Base-by-base conservation (phyloP, 2,888 invertebrate species). In the Drosophila paucipuncta region DNA sequence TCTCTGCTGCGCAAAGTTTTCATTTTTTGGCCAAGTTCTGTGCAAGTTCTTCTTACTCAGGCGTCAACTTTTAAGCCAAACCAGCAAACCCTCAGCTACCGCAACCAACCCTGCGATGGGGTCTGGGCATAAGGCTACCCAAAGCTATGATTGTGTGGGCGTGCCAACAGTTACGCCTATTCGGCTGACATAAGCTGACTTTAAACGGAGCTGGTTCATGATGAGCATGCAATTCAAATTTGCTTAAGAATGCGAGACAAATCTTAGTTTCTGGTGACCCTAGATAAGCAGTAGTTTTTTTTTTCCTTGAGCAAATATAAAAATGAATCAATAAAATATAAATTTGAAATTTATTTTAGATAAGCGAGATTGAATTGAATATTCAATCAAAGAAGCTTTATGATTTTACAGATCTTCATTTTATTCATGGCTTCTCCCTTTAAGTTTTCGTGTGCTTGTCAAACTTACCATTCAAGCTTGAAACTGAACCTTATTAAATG, bases 1-100 rank as follows among this genome's bases (percentile, higher is more conserved):
- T 74, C 65, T 54, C 68, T 47, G 25, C 64, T 63, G 37, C 66
- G 61, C 49, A 80, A 76, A 76, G 67, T 80, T 80, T 71, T 65
- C 58, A 53, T 67, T 35, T 70, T 74, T 71, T 54, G 39, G 39
- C 76, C 54, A 60, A 73, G 41, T 78, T 80, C 30, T 73, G 57
- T 50, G 63, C 53, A 67, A 47, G 16, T 68, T 68, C 49, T 53
- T 73, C 43, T 53, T 28, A 43, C 52, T 58, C 25, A 28, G 62
- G 41, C 63, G 63, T 67, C 63, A 60, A 58, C 52, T 58, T 43
- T 22, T 25, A 25, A 50, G 55, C 37, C 49, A 63, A 35, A 5
- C 35, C 55, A 55, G 35, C 16, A 33, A 47, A 5, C 18, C 43
- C 43, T 9, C 6, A 18, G 11, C 13, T 18, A 11, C 50, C n/a